phyloP scores from a whole-genome alignment of 2,113 vertebrate genomes.

The Xiphophorus couchianus region DNA sequence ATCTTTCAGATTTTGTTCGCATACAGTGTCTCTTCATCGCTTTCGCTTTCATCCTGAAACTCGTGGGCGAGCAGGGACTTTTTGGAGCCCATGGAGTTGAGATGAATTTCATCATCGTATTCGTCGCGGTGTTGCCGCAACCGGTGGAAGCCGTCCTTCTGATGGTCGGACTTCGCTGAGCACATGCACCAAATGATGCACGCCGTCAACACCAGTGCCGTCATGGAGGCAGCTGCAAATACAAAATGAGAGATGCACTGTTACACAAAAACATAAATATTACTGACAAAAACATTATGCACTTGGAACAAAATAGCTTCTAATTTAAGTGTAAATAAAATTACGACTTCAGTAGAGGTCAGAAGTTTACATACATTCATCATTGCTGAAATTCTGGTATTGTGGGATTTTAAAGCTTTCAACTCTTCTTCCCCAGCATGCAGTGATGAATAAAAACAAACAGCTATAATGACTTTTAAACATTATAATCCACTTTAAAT shows the following conservation, averaged over 20 bases:
- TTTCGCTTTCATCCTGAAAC: conserved; percentile 99
- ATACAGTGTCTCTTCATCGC: conserved; percentile 95
- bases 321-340: background rate
- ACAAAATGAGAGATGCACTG: background rate
- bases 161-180: conserved; percentile 93
- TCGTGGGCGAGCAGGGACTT: conserved; percentile 94
- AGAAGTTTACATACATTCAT: background rate
- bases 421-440: too few species aligned
- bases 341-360: background rate
- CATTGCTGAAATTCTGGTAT: background rate
- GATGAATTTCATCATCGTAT: conserved; percentile 94
- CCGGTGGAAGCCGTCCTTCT: conserved; percentile 97
- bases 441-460: too few species aligned
- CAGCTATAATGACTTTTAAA: too few species aligned
- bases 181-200: conserved; percentile 99
- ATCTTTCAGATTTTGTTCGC: conserved; percentile 91
- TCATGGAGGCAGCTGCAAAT: conserved; percentile 91
- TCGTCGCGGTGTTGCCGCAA: conserved; percentile 93
- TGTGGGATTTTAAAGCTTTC: background rate
- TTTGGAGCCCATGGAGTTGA: conserved; percentile 95
- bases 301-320: background rate
- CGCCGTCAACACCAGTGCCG: conserved; percentile 90
- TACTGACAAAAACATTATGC: background rate
- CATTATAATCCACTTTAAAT: too few species aligned
- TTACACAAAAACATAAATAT: background rate